Evolutionary conservation across 1,140 invertebrate genomes (phyloP), one percentile per base, ranked within the genome.

Genomic region (Bombus consobrinus): DNA sequence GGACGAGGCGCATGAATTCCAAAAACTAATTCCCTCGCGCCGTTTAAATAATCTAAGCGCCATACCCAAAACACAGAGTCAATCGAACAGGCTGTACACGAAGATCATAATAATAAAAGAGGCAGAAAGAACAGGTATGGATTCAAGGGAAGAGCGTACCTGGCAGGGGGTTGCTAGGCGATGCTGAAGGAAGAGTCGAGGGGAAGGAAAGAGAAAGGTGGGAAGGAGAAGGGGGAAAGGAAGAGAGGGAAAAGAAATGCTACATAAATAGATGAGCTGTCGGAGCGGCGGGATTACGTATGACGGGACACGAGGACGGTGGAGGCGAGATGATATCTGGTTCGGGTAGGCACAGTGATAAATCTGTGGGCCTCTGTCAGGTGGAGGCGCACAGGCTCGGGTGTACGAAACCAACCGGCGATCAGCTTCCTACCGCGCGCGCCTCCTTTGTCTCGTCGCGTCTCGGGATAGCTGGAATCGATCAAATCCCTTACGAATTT

Each of bases 261-360:
- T 87, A 88, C 88, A 90, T 92, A 91, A 94, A 94, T 93, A 92
- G 92, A 94, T 92, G 92, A 93, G 92, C 92, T 91, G 91, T 93
- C 92, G 89, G 91, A 91, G 86, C 90, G 89, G 76, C 89, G 88
- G 91, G 91, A 92, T 92, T 92, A 91, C 90, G 90, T 93, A 91
- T 91, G 92, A 93, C 89, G 90, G 91, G 91, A 91, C 85, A 92
- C 87, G 92, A 90, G 92, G 92, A 89, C 92, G 90, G 89, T 81
- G 88, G 92, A 93, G 93, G 92, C 89, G 93, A 94, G 94, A 95
- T 95, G 93, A 95, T 95, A 95, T 95, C 94, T 95, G 90, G 90
- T 89, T 90, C 91, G 89, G 87, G 91, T 91, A 92, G 92, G 90
- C 90, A 91, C 86, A 87, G 93, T 94, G 94, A 95, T 95, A 95